Evolutionary conservation across 2,113 vertebrate species (phyloP), one percentile per base, ranked within the genome.

Genomic region (Brachyhypopomus gauderio): DNA sequence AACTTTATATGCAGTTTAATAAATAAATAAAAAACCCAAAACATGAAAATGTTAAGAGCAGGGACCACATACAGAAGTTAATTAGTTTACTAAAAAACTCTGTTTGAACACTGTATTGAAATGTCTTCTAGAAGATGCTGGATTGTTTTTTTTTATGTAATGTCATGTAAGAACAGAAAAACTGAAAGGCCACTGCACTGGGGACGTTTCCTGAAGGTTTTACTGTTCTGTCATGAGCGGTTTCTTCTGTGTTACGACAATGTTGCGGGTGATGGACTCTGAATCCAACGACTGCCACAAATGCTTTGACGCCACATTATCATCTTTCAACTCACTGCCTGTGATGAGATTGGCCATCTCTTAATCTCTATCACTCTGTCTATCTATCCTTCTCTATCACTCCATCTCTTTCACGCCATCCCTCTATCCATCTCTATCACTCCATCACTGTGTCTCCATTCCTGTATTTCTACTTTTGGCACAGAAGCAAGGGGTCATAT

Each of bases 231-330:
- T 25, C 72, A 52, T 3, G 45, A 52, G 14, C 12, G 45, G 45
- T 60, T 45, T 66, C 58, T 58, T 72, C 14, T 30, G 5, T 63
- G 25, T 45, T 77, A 25, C 14, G 36, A 78, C 73, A 45, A 5
- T 23, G 45, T 41, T 34, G 41, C 1, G 34, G n/a, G 64, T 59
- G 55, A 71, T 38, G 16, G 59, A 80, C 20, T n/a, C 25, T 52
- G 17, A 80, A 78, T 78, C 58, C 79, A 71, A 62, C 23, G 38
- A 12, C 71, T 34, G 72, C 38, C 22, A 27, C 59, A 17, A 56
- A 71, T 9, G 70, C 66, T 64, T 67, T 75, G 34, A 69, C 22
- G 60, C 25, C 69, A 84, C 66, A 80, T 45, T 56, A 72, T 30
- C 59, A 59, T 77, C 67, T 79, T 77, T 66, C 62, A 48, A 1